Evolutionary conservation across 1,140 invertebrate genomes (phyloP).

Genomic region (Antheraea mylitta): DNA sequence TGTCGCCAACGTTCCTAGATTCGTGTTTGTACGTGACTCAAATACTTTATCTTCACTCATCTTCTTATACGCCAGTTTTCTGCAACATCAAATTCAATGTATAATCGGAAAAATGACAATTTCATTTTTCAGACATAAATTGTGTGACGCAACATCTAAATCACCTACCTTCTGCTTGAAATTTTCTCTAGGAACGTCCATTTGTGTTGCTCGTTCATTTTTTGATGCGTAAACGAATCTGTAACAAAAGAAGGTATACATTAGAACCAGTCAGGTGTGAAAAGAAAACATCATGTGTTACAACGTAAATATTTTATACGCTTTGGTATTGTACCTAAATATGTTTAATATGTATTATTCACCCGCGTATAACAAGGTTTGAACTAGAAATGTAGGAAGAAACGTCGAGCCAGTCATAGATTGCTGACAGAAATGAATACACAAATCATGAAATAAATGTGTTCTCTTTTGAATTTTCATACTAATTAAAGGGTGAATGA

Average conservation of each 20-base stretch:
- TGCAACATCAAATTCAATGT: slow-evolving; percentile 49
- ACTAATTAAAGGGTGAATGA: too few relatives aligned
- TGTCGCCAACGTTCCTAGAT: slow-evolving; percentile 24
- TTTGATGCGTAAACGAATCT: slow-evolving; percentile 36
- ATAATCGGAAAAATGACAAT: slow-evolving; percentile 25
- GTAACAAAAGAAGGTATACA: slow-evolving; percentile 36
- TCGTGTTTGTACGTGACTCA: slow-evolving; percentile 33
- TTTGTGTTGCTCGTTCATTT: slow-evolving; percentile 51
- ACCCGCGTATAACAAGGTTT: background rate
- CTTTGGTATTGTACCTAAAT: background rate
- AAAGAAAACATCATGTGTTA: slow-evolving; percentile 11
- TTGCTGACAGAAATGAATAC: too few relatives aligned
- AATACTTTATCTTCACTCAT: slow-evolving; percentile 33
- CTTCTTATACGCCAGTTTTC: slow-evolving; percentile 47
- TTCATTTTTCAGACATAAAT: background rate
- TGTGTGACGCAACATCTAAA: slow-evolving; percentile 20
- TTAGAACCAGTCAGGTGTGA: slow-evolving; percentile 23
- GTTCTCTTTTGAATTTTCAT: too few relatives aligned
- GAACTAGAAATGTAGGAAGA: background rate
- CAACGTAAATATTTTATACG: slow-evolving; percentile 7
- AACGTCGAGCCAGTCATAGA: background rate
- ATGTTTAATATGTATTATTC: background rate
- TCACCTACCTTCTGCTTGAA: slow-evolving; percentile 44
- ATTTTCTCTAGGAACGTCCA: slow-evolving; percentile 40
- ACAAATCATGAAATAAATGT: too few relatives aligned